Evolutionary conservation across 2,113 vertebrate genomes (phyloP).

Genomic region (Agelaius phoeniceus): DNA sequence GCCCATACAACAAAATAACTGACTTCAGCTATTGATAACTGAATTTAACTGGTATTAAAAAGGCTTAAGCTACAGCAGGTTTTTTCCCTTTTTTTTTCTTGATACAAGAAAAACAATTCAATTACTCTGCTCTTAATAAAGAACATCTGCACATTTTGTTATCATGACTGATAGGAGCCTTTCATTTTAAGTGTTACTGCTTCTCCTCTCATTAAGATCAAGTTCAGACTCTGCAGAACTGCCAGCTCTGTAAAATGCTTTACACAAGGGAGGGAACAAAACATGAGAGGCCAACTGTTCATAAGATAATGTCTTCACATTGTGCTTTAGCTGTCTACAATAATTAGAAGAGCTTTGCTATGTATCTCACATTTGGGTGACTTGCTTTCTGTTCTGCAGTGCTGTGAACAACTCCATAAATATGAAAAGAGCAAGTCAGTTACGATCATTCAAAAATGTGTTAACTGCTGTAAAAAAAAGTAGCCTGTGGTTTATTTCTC

Average conservation of each 20-base stretch:
- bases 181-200: neutral
- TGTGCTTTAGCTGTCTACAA: neutral
- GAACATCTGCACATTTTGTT: constrained; percentile 32
- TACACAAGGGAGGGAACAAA: constrained; percentile 4
- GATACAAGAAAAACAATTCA: neutral
- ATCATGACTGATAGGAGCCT: neutral
- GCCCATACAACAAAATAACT: neutral
- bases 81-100: neutral
- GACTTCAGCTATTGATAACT: neutral
- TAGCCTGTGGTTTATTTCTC: neutral
- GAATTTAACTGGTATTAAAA: neutral
- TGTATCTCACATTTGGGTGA: neutral
- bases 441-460: neutral
- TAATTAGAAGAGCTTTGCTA: constrained; percentile 25
- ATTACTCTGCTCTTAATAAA: constrained; percentile 8
- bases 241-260: neutral
- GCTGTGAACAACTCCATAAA: neutral
- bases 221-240: neutral
- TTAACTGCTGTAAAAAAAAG: neutral
- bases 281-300: constrained; percentile 31
- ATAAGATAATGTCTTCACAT: neutral
- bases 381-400: neutral
- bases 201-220: constrained; percentile 45
- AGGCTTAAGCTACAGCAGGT: neutral
- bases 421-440: constrained; percentile 7